Evolutionary conservation across 2,113 vertebrate species (phyloP), one percentile per base, ranked within the genome.

Genomic region (Orycteropus afer): DNA sequence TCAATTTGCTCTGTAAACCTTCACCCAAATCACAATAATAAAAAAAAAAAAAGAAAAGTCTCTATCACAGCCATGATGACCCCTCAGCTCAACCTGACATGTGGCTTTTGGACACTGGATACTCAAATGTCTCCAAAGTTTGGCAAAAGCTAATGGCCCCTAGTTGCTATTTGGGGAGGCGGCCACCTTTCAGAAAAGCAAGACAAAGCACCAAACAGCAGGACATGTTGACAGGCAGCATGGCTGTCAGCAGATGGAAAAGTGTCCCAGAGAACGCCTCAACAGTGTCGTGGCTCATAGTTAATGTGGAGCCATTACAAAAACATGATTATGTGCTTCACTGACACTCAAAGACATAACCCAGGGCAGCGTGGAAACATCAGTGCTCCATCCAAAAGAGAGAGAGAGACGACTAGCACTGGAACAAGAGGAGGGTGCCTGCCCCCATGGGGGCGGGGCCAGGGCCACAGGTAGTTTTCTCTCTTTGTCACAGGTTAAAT

Each of bases 311-410:
- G 85, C 93, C 96, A 93, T 96, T 97, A 97, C 85, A 95, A 97
- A 98, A 97, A 98, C 95, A 97, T 97, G 97, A 98, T 97, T 97
- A 98, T 96, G 97, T 97, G 98, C 96, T 97, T 98, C 96, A 88
- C 90, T 96, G 97, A 89, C 85, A 93, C 96, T 83, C 92, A 92
- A 95, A 97, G 97, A 98, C 92, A 96, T 34, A 96, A 98, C 69
- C 92, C 82, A 88, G 87, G 83, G 81, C 73, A 79, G 7, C 55
- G 20, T 2, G 88, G 73, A 94, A 91, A 94, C 91, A 76, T 22
- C 92, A 67, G 95, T 57, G 34, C 85, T 96, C 93, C 1, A 73
- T 96, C 94, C 57, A 12, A 73, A 29, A 80, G 91, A 67, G 82
- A 87, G 81, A 57, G 25, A 78, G 34, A 88, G 90, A 49, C 18